Evolutionary conservation across 2,888 invertebrate genomes (phyloP).

Genomic region (Calephelis perditalis): DNA sequence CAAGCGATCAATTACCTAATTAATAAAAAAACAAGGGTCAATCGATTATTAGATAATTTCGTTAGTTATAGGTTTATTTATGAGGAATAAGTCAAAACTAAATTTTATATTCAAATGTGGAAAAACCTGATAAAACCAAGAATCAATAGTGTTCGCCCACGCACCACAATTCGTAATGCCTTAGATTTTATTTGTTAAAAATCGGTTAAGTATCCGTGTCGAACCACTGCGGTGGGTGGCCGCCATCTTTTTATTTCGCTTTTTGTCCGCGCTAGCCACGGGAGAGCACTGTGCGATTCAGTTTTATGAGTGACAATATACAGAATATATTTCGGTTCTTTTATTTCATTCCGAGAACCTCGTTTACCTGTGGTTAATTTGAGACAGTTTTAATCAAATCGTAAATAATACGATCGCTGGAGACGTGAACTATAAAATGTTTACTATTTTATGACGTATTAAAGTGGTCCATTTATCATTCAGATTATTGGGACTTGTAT

Average conservation of each 20-base stretch:
- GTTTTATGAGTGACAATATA: slow-evolving; percentile 75
- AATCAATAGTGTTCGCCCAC: slow-evolving; percentile 56
- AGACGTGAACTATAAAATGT: slow-evolving; percentile 51
- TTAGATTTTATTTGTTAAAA: slow-evolving; percentile 79
- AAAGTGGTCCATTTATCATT: slow-evolving; percentile 38
- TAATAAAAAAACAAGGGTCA: too few relatives aligned
- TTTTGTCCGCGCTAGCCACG: slow-evolving; percentile 69
- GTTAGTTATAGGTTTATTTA: neutral
- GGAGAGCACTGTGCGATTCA: slow-evolving; percentile 67
- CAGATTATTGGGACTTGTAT: neutral
- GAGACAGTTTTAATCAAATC: slow-evolving; percentile 66
- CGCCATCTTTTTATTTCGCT: slow-evolving; percentile 72
- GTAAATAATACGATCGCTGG: slow-evolving; percentile 59
- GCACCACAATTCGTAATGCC: slow-evolving; percentile 72
- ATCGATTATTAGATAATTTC: too few relatives aligned
- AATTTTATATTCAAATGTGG: neutral
- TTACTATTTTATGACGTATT: slow-evolving; percentile 64
- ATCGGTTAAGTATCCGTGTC: slow-evolving; percentile 79
- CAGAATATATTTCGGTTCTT: slow-evolving; percentile 35
- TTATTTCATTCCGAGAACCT: slow-evolving; percentile 49
- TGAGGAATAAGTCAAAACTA: slow-evolving; percentile 1
- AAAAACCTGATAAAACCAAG: slow-evolving; percentile 46
- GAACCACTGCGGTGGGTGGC: slow-evolving; percentile 73
- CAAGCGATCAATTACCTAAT: too few relatives aligned
- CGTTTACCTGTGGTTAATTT: slow-evolving; percentile 65